Evolutionary conservation across 2,888 invertebrate species (phyloP).

Genomic region (Melanargia galathea): DNA sequence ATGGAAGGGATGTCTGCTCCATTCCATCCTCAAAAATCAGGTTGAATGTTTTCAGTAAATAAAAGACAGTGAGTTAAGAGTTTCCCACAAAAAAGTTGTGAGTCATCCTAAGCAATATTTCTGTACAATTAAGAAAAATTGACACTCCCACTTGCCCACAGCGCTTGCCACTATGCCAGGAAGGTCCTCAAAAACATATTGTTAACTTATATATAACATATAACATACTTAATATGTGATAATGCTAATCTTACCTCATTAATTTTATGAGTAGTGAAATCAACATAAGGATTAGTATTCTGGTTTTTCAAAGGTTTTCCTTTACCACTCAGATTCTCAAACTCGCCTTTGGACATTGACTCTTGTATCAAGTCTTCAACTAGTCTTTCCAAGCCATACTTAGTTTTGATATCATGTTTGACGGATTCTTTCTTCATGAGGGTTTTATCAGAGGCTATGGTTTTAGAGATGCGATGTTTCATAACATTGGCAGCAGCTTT

Average conservation of each 20-base stretch:
- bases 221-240: no score
- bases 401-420: conserved; percentile 88
- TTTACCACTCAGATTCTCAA: conserved; percentile 90
- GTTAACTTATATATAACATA: no score
- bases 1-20: no score
- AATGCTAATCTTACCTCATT: conserved; percentile 86
- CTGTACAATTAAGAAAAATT: no score
- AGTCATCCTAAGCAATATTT: no score
- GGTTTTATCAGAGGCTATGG: conserved; percentile 83
- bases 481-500: conserved; percentile 85
- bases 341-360: conserved; percentile 94
- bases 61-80: no score
- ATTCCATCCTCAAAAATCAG: no score
- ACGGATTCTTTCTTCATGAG: conserved; percentile 84
- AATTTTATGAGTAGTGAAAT: conserved; percentile 92
- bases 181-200: no score
- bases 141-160: no score
- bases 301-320: conserved; percentile 90
- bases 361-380: conserved; percentile 96
- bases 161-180: no score
- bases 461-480: conserved; percentile 84
- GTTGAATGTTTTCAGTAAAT: no score
- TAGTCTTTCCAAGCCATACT: conserved; percentile 91
- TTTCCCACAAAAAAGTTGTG: no score
- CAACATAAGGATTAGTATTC: conserved; percentile 91